These are phyloP conservation scores for Lepidochitona cinerea DNA, from an alignment of 2,888 invertebrate genomes.

Conservation along the genomic window DNA sequence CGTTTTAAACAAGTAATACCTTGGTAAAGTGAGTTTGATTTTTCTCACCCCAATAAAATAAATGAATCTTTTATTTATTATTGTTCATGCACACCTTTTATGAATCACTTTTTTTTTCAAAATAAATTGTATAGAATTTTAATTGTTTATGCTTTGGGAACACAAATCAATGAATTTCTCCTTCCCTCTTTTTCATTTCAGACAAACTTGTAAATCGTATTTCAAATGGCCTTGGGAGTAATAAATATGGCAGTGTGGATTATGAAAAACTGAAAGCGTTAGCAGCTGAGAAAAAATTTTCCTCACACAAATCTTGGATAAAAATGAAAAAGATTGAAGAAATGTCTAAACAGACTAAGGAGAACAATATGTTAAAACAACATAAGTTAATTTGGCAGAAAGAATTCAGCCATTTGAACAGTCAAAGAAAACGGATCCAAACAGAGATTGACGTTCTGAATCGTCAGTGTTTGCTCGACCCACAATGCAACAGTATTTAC, in stretches of 20 bases:
- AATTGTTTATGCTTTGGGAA: no score
- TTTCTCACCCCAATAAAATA: neutral
- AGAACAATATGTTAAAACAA: conserved; percentile 62
- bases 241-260: conserved; percentile 60
- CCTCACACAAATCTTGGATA: conserved; percentile 53
- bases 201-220: conserved; percentile 50
- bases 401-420: conserved; percentile 61
- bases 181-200: conserved; percentile 25
- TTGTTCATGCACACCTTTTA: no score
- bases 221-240: conserved; percentile 57
- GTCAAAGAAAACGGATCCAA: conserved; percentile 51
- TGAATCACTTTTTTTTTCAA: neutral
- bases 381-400: conserved; percentile 67
- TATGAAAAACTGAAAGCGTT: conserved; percentile 57
- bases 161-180: no score
- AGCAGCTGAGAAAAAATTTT: conserved; percentile 59
- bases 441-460: conserved; percentile 48
- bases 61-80: neutral
- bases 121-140: neutral
- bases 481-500: conserved; percentile 44
- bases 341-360: conserved; percentile 59
- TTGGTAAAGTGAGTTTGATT: neutral
- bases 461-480: conserved; percentile 37
- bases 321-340: conserved; percentile 66
- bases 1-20: neutral